Base-by-base conservation (phyloP, 2,797 vertebrate species). In the Sebastes steindachneri region DNA sequence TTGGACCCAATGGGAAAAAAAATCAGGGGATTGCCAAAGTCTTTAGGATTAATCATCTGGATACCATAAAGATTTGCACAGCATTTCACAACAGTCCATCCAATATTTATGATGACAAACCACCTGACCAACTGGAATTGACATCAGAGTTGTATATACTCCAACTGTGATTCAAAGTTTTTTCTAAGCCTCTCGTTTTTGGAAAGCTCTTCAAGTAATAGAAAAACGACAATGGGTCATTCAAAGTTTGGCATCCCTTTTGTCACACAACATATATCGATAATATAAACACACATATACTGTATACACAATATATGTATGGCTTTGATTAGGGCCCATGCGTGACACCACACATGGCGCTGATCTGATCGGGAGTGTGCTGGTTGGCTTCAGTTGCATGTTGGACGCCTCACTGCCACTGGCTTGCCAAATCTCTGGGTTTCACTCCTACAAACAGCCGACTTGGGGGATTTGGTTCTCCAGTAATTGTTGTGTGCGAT, bases 341-440 rank as follows among this genome's bases (percentile, higher is more conserved):
- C 31, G 63, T 91, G 89, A 93, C 92, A 92, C 89, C 87, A 89
- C 92, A 77, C 90, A 88, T 93, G 84, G 78, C 68, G 84, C 90
- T 85, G 84, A 87, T 94, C 91, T 80, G 88, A 92, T 86, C 68
- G 90, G 91, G 92, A 92, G 86, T 93, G 89, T 93, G 91, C 91
- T 90, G 84, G 77, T 88, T 86, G 87, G 88, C 86, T 76, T 77
- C 64, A 63, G 70, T 62, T 79, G 79, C 79, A 14, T 72, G 58
- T 86, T 94, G 91, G 92, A 93, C 23, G 70, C 62, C 51, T 84
- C 89, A 83, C 86, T 83, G 37, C 35, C 55, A 7, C 73, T 54
- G 68, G 60, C 73, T 80, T 92, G 89, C 93, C 93, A 92, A 92
- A 85, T 86, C 77, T 87, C 86, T 80, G 85, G 89, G 86, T 87